Conservation (phyloP, 1,140 invertebrate genomes). For the Papilio machaon region DNA sequence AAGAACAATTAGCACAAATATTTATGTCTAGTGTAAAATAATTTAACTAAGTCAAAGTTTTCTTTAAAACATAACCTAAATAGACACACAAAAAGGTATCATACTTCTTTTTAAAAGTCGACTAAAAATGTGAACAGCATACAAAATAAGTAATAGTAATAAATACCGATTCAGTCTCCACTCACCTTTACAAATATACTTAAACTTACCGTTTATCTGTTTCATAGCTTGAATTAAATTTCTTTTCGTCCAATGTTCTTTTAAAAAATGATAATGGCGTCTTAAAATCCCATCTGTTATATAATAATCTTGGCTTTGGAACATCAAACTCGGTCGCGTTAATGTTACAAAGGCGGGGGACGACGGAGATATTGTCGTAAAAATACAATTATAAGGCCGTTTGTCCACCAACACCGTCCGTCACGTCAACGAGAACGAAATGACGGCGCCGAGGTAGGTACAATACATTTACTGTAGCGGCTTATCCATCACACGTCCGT, state of each 20-base stretch:
- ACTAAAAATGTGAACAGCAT: neutral
- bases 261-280: conserved; percentile 13
- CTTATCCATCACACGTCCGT: too few relatives aligned
- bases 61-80: neutral
- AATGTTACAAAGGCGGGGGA: neutral
- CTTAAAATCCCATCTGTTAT: conserved; percentile 30
- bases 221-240: conserved; percentile 1
- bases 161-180: neutral
- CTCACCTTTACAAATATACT: neutral
- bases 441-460: too few relatives aligned
- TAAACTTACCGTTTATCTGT: neutral
- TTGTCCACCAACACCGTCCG: too few relatives aligned
- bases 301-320: conserved; percentile 19
- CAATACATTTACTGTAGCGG: too few relatives aligned
- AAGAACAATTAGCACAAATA: neutral
- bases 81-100: neutral
- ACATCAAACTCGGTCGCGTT: conserved; percentile 20
- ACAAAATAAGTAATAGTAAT: conserved; percentile 4
- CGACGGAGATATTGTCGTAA: conserved; percentile 26
- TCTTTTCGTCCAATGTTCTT: conserved; percentile 17
- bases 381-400: conserved; percentile 34
- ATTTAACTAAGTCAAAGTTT: neutral
- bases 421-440: too few relatives aligned
- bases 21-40: neutral
- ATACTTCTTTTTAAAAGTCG: neutral